These are phyloP conservation scores for Neopipo cinnamomea DNA, from an alignment of 2,113 vertebrate species.

Conservation along the genomic window DNA sequence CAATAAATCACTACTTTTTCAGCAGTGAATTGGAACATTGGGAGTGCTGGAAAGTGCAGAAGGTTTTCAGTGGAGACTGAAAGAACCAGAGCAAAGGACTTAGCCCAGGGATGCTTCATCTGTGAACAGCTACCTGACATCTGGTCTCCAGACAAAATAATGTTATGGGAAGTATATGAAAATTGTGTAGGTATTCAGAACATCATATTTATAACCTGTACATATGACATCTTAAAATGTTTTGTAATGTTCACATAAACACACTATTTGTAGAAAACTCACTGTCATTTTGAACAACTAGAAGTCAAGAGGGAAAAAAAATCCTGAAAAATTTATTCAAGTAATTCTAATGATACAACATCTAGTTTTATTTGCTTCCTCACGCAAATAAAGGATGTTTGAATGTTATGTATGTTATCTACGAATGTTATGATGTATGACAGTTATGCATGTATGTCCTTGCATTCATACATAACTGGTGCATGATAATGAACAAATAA, in stretches of 20 bases:
- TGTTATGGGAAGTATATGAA: background rate
- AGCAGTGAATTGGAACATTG: fast-evolving
- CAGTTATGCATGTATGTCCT: background rate
- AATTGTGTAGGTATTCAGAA: background rate
- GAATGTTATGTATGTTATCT: too few species aligned
- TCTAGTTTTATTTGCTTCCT: background rate
- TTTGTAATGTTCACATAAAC: background rate
- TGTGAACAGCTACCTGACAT: background rate
- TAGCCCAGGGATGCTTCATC: background rate
- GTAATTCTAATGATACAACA: background rate
- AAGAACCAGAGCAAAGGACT: background rate
- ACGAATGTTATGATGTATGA: too few species aligned
- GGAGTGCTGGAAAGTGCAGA: background rate
- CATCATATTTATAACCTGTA: background rate
- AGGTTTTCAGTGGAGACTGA: background rate
- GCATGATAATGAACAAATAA: background rate
- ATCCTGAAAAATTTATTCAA: background rate
- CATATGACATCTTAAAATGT: background rate
- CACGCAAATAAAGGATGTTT: background rate
- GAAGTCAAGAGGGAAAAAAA: background rate
- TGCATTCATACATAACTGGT: background rate
- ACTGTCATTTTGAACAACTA: background rate
- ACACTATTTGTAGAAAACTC: background rate
- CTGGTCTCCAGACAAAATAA: background rate
- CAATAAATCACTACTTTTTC: background rate